Evolutionary conservation across 2,888 invertebrate genomes (phyloP), one percentile per base, ranked within the genome.

Genomic region (Mayetiola destructor): DNA sequence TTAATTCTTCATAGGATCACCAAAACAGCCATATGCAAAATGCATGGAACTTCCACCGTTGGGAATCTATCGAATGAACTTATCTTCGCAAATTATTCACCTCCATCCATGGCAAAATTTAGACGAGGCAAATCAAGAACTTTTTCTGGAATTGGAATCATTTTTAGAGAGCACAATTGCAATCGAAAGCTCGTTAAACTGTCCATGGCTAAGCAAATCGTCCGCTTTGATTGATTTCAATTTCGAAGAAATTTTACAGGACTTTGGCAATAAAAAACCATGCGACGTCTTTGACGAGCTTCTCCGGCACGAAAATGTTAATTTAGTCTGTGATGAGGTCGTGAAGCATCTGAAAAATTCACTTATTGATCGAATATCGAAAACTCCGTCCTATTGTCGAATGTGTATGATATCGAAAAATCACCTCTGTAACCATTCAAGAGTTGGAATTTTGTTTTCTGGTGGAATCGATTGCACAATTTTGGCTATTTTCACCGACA

Each of bases 401-500:
- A 65, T 72, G 55, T 86, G 86, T 66, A 66, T 80, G 36, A 63
- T 63, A 60, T 63, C 65, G 57, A 59, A 54, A 37, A 23, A 40
- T 29, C 21, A 32, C 12, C 53, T 56, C 3, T 84, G 84, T 64
- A 61, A 62, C 48, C 84, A 85, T 71, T 75, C 82, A 29, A 81
- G 83, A 66, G 74, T 89, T 32, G 89, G 85, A 42, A 75, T 99
- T 58, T 75, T 95, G 62, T 97, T 96, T 75, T 97, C 97, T 61
- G 99, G 97, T 39, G 96, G 96, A 16, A 76, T 99, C 37, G 99
- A 99, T 73, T 96, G 95, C 59, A 83, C 93, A n/a, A 80, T 96
- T 63, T 71, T 99, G 62, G 88, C 96, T 29, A 75, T 83, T 53
- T 67, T 95, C 53, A 84, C 87, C 8, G 78, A 91, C 67, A 80